Conservation (phyloP, 2,888 invertebrate genomes). For the Flexamia atlantica region DNA sequence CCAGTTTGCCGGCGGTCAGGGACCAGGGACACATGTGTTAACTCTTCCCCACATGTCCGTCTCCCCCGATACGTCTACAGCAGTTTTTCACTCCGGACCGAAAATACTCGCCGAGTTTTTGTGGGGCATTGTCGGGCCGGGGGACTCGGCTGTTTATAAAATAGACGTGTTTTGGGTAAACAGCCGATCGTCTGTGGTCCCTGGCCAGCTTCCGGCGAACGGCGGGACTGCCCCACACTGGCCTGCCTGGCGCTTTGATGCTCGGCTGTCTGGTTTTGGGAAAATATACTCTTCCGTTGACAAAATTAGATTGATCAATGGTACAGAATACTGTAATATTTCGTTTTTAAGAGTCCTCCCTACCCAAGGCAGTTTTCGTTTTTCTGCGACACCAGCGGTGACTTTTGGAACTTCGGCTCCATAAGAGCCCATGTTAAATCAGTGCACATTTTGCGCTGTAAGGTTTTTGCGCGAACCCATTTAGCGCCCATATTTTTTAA, state of each 20-base stretch:
- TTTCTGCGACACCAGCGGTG: too few relatives aligned
- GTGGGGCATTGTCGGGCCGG: constrained; percentile 34
- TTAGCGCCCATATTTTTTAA: too few relatives aligned
- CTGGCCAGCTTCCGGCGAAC: neutral
- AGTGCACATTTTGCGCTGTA: too few relatives aligned
- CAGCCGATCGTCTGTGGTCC: neutral
- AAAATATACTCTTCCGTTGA: too few relatives aligned
- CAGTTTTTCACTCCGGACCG: constrained; percentile 47
- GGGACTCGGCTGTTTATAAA: constrained; percentile 43
- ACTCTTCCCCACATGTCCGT: constrained; percentile 59
- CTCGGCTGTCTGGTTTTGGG: neutral
- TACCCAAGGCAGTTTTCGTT: too few relatives aligned
- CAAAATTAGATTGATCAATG: too few relatives aligned
- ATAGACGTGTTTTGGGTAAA: constrained; percentile 58
- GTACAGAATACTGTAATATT: too few relatives aligned
- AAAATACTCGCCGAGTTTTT: constrained; percentile 54
- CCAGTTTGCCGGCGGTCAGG: constrained; percentile 37
- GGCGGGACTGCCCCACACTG: constrained; percentile 8
- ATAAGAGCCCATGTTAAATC: too few relatives aligned
- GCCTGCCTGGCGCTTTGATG: neutral
- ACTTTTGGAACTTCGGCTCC: too few relatives aligned
- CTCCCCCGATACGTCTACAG: constrained; percentile 21
- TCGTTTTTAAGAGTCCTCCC: too few relatives aligned
- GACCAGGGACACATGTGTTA: constrained; percentile 56
- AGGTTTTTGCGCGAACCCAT: too few relatives aligned